Conservation (phyloP, 2,797 vertebrate species). For the Premnoplex brunnescens region DNA sequence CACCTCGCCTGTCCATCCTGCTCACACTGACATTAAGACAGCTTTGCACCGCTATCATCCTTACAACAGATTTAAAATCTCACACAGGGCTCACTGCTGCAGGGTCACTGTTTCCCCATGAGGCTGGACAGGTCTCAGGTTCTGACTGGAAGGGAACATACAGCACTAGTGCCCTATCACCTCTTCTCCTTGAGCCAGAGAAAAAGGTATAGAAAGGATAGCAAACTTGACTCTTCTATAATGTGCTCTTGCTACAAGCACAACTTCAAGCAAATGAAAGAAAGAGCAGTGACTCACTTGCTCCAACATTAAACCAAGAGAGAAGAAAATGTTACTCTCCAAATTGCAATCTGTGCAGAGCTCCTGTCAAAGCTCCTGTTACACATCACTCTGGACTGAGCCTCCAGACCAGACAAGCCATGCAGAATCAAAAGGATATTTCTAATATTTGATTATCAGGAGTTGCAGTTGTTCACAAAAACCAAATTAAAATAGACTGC, state of each 20-base stretch:
- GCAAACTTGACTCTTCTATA: neutral
- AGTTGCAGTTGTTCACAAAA: neutral
- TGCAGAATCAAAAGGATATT: neutral
- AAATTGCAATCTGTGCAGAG: conserved; percentile 4
- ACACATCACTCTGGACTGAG: neutral
- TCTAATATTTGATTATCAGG: neutral
- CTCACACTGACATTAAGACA: neutral
- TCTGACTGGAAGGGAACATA: neutral
- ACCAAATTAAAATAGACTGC: neutral
- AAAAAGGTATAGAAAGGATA: neutral
- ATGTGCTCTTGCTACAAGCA: neutral
- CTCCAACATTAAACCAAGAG: neutral
- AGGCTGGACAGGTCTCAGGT: neutral
- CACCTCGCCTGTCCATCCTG: neutral
- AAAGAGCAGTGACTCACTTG: conserved; percentile 7
- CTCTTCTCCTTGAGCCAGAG: neutral
- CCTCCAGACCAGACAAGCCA: neutral
- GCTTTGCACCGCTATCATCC: neutral
- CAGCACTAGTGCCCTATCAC: neutral
- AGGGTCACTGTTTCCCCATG: neutral
- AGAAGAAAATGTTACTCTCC: neutral
- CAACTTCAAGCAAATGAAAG: neutral
- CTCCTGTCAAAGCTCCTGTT: neutral
- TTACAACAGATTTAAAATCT: neutral
- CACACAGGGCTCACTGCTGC: neutral